Base-by-base conservation (phyloP, 53 echinoderm and acorn worm genomes). In the Glandiceps talaboti region DNA sequence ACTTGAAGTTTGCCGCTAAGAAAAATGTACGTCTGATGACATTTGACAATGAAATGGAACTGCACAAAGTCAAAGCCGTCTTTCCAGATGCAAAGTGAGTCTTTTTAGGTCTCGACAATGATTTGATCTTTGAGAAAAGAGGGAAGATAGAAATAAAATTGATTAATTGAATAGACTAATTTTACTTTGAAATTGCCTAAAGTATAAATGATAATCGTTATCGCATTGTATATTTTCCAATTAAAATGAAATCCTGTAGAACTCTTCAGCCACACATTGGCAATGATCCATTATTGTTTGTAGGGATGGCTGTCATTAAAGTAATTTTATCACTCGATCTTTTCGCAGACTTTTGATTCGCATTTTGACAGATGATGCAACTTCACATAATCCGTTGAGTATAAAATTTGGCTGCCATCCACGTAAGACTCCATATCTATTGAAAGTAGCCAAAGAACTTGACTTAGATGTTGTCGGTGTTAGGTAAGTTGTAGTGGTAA, bases 361-460 rank as follows among this genome's bases (percentile, higher is more conserved):
- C 74, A 96, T 96, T 33, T 81, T 96, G 73, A 96, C 97, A 26
- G 93, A 96, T 28, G 97, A 96, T 84, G 88, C 97, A 76, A 88
- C 91, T 0, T 92, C 97, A 25, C 97, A 96, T 84, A 93, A 92
- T 78, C 97, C 92, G 81, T 91, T 96, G 27, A 92, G 97, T 0
- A 83, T 96, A 27, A 96, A 96, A 86, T 96, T 80, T 85, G 97
- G 97, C 73, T 96, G 97, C 74, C 97, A 96, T 75, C 93, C 92
- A 1, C 86, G 87, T 79, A 88, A 85, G 26, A 90, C 97, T 25
- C 89, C 80, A 27, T 84, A 84, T 33, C 97, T 96, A 25, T 82
- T 96, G 27, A 81, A 89, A 29, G 74, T 79, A 20, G 97, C 97
- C 74, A 88, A 85, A 73, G 78, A 91, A 25, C 82, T 96, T 14